phyloP scores from a whole-genome alignment of 2,888 invertebrate species.

The Caenorhabditis sp. region DNA sequence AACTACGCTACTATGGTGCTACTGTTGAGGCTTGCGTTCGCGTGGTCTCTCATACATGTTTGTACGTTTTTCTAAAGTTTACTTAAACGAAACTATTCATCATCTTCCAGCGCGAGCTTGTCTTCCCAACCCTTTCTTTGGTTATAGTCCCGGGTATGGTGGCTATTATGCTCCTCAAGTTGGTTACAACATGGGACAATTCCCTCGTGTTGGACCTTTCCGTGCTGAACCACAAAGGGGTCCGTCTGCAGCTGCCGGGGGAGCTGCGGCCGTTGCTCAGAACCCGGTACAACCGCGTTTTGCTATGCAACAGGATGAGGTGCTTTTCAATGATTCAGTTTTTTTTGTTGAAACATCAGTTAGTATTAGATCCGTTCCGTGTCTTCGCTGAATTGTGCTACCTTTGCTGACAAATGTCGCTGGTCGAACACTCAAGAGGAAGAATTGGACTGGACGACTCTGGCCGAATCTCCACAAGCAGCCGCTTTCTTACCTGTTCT shows the following conservation, averaged over 20 bases:
- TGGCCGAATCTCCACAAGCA: constrained; percentile 51
- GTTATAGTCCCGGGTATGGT: constrained; percentile 61
- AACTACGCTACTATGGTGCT: constrained; percentile 42
- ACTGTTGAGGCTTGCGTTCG: constrained; percentile 37
- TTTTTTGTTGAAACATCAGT: background rate
- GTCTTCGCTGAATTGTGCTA: constrained; percentile 61
- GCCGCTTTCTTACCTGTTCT: constrained; percentile 55
- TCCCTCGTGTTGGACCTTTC: constrained; percentile 67
- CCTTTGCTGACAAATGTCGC: constrained; percentile 61
- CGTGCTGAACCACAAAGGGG: constrained; percentile 63
- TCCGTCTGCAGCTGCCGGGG: constrained; percentile 41
- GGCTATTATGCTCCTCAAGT: constrained; percentile 46
- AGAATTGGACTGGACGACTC: constrained; percentile 68
- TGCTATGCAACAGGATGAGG: constrained; percentile 62
- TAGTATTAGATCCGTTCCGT: constrained; percentile 34
- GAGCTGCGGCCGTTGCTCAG: constrained; percentile 44
- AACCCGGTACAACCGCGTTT: constrained; percentile 59
- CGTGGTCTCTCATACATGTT: constrained; percentile 38
- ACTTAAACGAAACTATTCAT: background rate
- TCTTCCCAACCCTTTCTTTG: constrained; percentile 62
- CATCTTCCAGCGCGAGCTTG: constrained; percentile 43
- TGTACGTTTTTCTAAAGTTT: constrained; percentile 15
- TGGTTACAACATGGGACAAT: constrained; percentile 35
- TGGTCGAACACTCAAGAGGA: constrained; percentile 73
- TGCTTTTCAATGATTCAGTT: background rate